phyloP scores from a whole-genome alignment of 2,113 vertebrate species.

The Brienomyrus brachyistius region DNA sequence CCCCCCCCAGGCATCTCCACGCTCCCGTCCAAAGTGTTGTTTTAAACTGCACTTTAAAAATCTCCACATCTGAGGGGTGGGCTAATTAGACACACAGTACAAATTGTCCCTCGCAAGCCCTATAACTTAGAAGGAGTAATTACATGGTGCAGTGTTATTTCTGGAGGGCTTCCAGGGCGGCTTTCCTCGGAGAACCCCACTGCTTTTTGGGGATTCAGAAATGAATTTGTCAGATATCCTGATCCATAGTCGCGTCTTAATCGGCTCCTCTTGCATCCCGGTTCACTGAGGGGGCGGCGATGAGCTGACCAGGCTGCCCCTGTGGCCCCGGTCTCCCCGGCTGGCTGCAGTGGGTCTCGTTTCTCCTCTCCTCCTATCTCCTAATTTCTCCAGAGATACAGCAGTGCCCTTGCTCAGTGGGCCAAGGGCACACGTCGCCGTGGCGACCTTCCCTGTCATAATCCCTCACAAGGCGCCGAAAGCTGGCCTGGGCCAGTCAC shows the following conservation, averaged over 20 bases:
- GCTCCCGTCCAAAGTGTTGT: conserved; percentile 60
- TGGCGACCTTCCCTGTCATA: conserved; percentile 61
- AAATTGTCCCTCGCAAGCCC: conserved; percentile 69
- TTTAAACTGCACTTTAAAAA: conserved; percentile 43
- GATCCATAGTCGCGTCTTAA: conserved; percentile 35
- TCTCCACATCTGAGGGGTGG: conserved; percentile 61
- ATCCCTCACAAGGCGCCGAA: conserved; percentile 44
- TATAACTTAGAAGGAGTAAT: conserved; percentile 67
- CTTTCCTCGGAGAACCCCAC: conserved; percentile 55
- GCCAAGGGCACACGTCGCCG: conserved; percentile 49
- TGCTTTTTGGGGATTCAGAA: conserved; percentile 21
- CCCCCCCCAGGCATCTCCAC: conserved; percentile 44
- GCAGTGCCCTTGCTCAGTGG: conserved; percentile 39
- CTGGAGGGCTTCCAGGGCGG: conserved; percentile 66
- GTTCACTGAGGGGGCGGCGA: background rate
- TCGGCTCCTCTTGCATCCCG: conserved; percentile 25
- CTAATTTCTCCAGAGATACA: background rate
- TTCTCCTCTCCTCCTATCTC: conserved; percentile 39
- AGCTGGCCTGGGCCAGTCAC: conserved; percentile 42
- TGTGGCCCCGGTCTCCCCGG: background rate
- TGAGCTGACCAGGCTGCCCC: background rate
- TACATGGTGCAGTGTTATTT: conserved; percentile 66
- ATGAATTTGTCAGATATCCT: conserved; percentile 31
- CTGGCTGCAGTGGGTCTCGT: background rate
- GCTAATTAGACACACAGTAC: conserved; percentile 70